Base-by-base conservation (phyloP, 2,797 vertebrate genomes). In the Champsocephalus esox region DNA sequence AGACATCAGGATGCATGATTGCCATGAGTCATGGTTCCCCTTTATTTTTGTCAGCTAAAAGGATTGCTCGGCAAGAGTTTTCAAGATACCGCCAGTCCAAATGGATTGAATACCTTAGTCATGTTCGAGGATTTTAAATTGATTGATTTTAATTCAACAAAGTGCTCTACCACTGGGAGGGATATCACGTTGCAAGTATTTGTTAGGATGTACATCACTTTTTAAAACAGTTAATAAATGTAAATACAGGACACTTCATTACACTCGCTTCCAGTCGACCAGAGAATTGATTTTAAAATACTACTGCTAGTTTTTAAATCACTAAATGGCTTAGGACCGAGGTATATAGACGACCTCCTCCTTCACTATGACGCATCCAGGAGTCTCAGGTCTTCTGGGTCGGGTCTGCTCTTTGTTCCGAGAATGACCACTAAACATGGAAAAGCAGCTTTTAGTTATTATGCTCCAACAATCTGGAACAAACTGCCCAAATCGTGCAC, bases 141-240 rank as follows among this genome's bases (percentile, higher is more conserved):
- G n/a, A 60, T 45, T 58, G 38, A 61, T 38, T 38, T 66, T 56
- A 66, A 67, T 77, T 70, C 14, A 50, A 12, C 19, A 63, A 67
- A 59, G 57, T 67, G 73, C 60, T 64, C 17, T 68, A 28, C 34
- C 38, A 3, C 32, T n/a, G 10, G 1, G 17, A 5, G 52, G 45
- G 12, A 44, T 69, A 16, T 58, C 7, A 19, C 24, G 45, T 19
- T 38, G 17, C 24, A 55, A 6, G 43, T 58, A 52, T 61, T 12
- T 41, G 12, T 59, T 38, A 9, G 8, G 52, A 38, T 16, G 49
- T 32, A n/a, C 14, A 17, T 4, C 12, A 48, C 52, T 48, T 3
- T 63, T 7, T 13, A 16, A 32, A 43, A 21, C n/a, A 32, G 32
- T 50, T 56, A 24, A 49, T 54, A 11, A 34, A 8, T 59, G n/a